Evolutionary conservation across 2,113 vertebrate genomes (phyloP).

Genomic region (Acanthisitta chloris): DNA sequence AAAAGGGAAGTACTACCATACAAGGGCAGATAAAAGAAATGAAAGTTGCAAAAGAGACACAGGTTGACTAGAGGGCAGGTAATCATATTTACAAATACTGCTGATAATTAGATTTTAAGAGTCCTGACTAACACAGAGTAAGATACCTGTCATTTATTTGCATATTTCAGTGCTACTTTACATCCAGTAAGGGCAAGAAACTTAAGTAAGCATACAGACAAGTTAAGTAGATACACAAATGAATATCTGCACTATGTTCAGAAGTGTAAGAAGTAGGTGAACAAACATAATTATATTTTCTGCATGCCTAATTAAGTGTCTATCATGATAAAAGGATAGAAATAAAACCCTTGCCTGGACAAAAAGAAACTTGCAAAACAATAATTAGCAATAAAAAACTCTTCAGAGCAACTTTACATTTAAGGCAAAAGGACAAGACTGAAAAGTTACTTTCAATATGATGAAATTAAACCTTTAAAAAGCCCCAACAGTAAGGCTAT

Average conservation of each 20-base stretch:
- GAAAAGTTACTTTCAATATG: background rate
- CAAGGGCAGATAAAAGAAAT: background rate
- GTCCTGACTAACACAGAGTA: background rate
- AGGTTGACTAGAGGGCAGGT: background rate
- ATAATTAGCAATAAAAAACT: background rate
- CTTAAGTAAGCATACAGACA: background rate
- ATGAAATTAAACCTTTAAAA: background rate
- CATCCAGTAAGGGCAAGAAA: background rate
- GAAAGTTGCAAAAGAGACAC: background rate
- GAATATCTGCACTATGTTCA: background rate
- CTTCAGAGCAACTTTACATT: background rate
- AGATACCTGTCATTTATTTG: background rate
- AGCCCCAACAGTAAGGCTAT: accelerated
- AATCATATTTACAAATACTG: background rate
- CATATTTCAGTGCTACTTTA: slow-evolving; percentile 26
- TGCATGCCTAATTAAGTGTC: background rate
- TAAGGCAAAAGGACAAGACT: background rate
- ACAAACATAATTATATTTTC: background rate
- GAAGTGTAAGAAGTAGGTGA: background rate
- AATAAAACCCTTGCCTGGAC: background rate
- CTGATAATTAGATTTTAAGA: background rate
- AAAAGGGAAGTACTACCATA: background rate
- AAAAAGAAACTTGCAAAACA: background rate
- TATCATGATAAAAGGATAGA: background rate
- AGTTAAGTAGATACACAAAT: background rate